phyloP scores from a whole-genome alignment of 2,797 vertebrate species.

The Neoniphon sammara region DNA sequence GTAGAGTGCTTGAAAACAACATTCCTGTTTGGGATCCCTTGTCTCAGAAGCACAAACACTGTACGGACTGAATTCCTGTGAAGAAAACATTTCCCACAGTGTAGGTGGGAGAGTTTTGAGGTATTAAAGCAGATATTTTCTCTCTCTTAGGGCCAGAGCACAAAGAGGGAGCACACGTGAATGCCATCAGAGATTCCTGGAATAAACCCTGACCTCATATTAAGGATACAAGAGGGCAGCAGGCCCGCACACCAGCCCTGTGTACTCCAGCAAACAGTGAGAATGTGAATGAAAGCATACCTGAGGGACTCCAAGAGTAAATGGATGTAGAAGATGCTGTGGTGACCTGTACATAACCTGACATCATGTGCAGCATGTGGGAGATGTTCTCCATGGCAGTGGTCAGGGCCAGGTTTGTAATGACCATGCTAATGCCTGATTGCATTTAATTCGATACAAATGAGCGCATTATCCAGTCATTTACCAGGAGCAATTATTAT shows the following conservation, averaged over 20 bases:
- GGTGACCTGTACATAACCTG: slow-evolving; percentile 58
- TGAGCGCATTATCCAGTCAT: slow-evolving; percentile 69
- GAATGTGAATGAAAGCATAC: slow-evolving; percentile 36
- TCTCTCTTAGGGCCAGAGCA: too few relatives aligned
- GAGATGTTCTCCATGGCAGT: slow-evolving; percentile 65
- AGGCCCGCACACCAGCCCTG: too few relatives aligned
- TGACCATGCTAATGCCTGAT: slow-evolving; percentile 65
- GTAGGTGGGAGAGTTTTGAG: too few relatives aligned
- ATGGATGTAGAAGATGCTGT: slow-evolving; percentile 6
- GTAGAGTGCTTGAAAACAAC: too few relatives aligned
- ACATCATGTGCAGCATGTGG: slow-evolving; percentile 56
- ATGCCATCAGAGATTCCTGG: slow-evolving; percentile 33
- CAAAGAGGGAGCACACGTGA: slow-evolving; percentile 12
- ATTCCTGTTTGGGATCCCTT: too few relatives aligned
- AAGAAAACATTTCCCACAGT: too few relatives aligned
- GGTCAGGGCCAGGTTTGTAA: slow-evolving; percentile 47
- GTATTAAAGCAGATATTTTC: too few relatives aligned
- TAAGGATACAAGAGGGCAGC: neutral
- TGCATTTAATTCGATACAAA: slow-evolving; percentile 70
- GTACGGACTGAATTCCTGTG: too few relatives aligned
- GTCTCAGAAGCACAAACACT: too few relatives aligned
- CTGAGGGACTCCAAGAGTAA: slow-evolving; percentile 34
- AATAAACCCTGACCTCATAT: slow-evolving; percentile 22
- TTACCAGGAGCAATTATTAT: slow-evolving; percentile 65
- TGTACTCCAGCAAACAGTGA: slow-evolving; percentile 1